These are phyloP conservation scores for Zapus hudsonius DNA, from an alignment of 2,113 vertebrate genomes.

Conservation along the genomic window DNA sequence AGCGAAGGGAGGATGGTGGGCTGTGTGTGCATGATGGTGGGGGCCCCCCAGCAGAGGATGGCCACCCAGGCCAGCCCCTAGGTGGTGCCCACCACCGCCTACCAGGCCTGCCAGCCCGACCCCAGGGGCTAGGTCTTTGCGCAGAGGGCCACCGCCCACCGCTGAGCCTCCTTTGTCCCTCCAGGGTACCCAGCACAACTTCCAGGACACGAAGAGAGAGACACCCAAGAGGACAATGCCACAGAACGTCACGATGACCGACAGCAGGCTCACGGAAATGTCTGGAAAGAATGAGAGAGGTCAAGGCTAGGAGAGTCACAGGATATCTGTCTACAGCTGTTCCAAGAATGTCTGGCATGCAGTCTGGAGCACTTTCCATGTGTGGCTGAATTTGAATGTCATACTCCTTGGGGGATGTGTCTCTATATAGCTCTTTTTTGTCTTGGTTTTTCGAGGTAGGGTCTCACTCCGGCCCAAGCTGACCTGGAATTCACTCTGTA, in stretches of 20 bases:
- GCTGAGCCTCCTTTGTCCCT: conserved; percentile 90
- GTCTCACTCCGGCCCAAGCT: too few species aligned
- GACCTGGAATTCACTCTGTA: too few species aligned
- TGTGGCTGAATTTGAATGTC: not conserved
- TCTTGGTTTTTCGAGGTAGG: too few species aligned
- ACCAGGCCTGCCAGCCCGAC: conserved; percentile 86
- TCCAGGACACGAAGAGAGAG: conserved; percentile 97
- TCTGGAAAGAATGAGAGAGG: conserved; percentile 83
- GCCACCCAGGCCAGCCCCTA: conserved; percentile 80
- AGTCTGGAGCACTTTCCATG: not conserved
- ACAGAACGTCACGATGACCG: conserved; percentile 96
- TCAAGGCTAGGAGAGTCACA: conserved; percentile 30
- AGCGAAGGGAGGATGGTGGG: conserved; percentile 88
- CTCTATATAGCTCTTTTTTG: too few species aligned
- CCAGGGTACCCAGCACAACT: conserved; percentile 97
- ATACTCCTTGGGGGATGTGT: accelerated
- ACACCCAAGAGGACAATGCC: conserved; percentile 95
- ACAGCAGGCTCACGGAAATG: conserved; percentile 95
- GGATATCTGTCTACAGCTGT: not conserved
- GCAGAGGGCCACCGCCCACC: conserved; percentile 80
- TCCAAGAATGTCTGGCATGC: not conserved
- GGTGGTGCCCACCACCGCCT: conserved; percentile 79
- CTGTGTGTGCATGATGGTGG: conserved; percentile 81
- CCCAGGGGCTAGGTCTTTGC: conserved; percentile 86
- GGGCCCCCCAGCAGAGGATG: conserved; percentile 85